A percentile compares a stretch with the other conserved stretches of the same genome.
These are phyloP conservation scores for Papilio xuthus DNA, from an alignment of 1,140 invertebrate species.

Conservation along the genomic window DNA sequence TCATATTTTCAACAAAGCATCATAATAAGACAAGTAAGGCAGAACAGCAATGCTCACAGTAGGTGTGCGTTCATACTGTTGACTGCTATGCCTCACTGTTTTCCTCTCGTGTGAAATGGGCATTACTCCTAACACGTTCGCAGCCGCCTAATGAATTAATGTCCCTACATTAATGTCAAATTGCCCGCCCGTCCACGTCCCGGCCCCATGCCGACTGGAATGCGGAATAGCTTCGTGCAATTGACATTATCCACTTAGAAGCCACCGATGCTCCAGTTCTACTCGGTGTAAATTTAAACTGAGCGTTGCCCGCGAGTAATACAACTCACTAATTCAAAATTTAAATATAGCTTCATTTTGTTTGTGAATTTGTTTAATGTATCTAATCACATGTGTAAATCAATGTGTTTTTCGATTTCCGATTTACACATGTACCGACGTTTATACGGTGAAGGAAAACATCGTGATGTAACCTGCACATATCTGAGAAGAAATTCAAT, in stretches of 20 bases:
- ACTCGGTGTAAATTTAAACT: constrained; percentile 45
- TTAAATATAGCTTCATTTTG: not conserved
- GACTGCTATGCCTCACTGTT: not conserved
- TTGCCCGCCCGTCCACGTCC: constrained; percentile 43
- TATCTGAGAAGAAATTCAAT: no score
- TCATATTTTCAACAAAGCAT: no score
- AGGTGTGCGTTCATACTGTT: constrained; percentile 11
- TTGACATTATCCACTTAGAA: constrained; percentile 76
- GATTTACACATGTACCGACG: no score
- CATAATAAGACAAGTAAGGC: no score
- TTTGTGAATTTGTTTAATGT: not conserved
- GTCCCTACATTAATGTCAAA: constrained; percentile 66
- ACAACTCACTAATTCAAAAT: not conserved
- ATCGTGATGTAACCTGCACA: no score
- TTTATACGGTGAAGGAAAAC: no score
- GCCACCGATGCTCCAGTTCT: constrained; percentile 61
- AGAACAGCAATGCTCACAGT: not conserved
- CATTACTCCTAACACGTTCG: constrained; percentile 43
- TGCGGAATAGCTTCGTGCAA: constrained; percentile 73
- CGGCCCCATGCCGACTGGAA: constrained; percentile 50
- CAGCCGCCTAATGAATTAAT: constrained; percentile 63
- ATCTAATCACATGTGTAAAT: not conserved
- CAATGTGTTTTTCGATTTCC: no score
- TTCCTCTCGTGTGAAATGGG: no score
- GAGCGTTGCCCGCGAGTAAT: not conserved